Conservation (phyloP, 2,888 invertebrate genomes). For the Incurvaria masculella region DNA sequence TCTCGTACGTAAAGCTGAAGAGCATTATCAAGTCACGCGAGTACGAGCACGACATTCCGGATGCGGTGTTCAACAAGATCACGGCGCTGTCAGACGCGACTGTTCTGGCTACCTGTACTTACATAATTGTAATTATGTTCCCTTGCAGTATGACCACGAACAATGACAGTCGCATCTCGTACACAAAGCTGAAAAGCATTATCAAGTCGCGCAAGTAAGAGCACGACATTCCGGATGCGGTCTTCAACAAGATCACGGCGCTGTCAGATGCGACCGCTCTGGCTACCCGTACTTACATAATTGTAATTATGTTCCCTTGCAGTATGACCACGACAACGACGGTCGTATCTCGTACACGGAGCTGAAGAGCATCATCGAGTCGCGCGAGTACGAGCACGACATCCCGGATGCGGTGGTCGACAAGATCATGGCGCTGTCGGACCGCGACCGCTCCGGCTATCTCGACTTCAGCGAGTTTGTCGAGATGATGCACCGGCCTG, state of each 20-base stretch:
- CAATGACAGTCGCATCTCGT: constrained; percentile 66
- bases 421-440: constrained; percentile 64
- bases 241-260: constrained; percentile 64
- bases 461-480: constrained; percentile 72
- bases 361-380: constrained; percentile 58
- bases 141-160: constrained; percentile 70
- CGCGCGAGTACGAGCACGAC: constrained; percentile 61
- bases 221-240: constrained; percentile 65
- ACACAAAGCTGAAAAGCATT: constrained; percentile 61
- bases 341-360: constrained; percentile 67
- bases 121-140: no score
- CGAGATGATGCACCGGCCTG: constrained; percentile 62
- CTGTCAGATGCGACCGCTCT: constrained; percentile 62
- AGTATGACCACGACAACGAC: constrained; percentile 72
- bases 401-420: constrained; percentile 65
- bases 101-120: constrained; percentile 65
- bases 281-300: no score
- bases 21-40: constrained; percentile 57
- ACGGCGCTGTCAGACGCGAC: constrained; percentile 61
- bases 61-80: constrained; percentile 63
- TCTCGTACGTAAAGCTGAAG: constrained; percentile 65
- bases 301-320: no score
- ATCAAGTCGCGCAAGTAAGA: constrained; percentile 59
- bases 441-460: constrained; percentile 60
- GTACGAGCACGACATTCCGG: constrained; percentile 66